Evolutionary conservation across 2,797 vertebrate species (phyloP).

Genomic region (Enteromius trimaculatus): DNA sequence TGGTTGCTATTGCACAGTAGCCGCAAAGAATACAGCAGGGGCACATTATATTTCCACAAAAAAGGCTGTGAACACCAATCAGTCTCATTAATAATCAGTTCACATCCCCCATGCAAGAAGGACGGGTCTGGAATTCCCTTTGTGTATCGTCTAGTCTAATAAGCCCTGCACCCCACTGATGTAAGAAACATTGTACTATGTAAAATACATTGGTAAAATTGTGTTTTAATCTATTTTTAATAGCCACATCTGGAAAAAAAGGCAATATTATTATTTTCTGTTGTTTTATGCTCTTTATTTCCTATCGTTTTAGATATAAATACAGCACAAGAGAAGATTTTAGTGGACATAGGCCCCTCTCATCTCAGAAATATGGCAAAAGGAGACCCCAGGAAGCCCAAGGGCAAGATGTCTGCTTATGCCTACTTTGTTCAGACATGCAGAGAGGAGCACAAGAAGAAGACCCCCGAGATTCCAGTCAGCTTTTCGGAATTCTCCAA

Average conservation of each 20-base stretch:
- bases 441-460: slow-evolving; percentile 87
- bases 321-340: slow-evolving; percentile 25
- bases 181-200: slow-evolving; percentile 14
- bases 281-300: slow-evolving; percentile 6
- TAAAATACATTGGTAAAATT: background rate
- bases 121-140: slow-evolving; percentile 55
- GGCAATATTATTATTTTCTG: background rate
- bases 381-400: slow-evolving; percentile 89
- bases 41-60: slow-evolving; percentile 40
- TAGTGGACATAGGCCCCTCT: slow-evolving; percentile 15
- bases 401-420: slow-evolving; percentile 90
- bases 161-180: slow-evolving; percentile 33
- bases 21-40: slow-evolving; percentile 68
- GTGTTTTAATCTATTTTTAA: slow-evolving; percentile 2
- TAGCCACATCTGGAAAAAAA: background rate
- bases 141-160: slow-evolving; percentile 58
- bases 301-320: slow-evolving; percentile 30
- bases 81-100: slow-evolving; percentile 62
- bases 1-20: slow-evolving; percentile 72
- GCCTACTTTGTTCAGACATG: slow-evolving; percentile 85
- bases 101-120: slow-evolving; percentile 57
- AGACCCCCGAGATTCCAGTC: slow-evolving; percentile 85
- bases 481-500: slow-evolving; percentile 85
- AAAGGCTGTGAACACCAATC: slow-evolving; percentile 45
- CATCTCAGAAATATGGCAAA: slow-evolving; percentile 80